phyloP scores from a whole-genome alignment of 2,113 vertebrate genomes.

The Hydropotes inermis region DNA sequence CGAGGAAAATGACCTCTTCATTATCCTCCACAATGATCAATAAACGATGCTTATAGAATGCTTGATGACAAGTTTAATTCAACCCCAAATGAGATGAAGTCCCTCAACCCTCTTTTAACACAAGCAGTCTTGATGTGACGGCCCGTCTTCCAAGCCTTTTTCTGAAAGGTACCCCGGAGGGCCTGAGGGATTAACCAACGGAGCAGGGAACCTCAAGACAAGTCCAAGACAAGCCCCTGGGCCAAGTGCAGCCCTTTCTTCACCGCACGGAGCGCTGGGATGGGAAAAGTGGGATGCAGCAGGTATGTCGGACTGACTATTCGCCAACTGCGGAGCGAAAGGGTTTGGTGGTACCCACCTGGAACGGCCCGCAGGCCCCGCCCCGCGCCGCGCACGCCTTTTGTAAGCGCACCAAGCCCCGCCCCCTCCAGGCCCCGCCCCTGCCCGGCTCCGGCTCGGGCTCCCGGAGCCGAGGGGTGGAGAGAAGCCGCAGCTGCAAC shows the following conservation, averaged over 20 bases:
- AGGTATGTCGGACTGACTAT: rapidly evolving
- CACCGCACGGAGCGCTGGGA: rapidly evolving
- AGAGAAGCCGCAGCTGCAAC: slow-evolving; percentile 44
- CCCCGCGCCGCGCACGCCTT: neutral
- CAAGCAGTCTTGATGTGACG: neutral
- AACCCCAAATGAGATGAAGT: neutral
- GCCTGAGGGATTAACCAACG: neutral
- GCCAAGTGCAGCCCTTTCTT: neutral
- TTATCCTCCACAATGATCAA: neutral
- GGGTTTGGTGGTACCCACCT: rapidly evolving
- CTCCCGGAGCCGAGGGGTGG: neutral
- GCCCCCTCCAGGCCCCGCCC: slow-evolving; percentile 19
- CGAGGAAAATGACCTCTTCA: neutral
- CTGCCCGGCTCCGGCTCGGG: neutral
- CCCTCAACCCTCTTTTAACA: neutral
- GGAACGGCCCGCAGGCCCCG: neutral
- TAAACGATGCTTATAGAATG: neutral
- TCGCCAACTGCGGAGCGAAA: rapidly evolving
- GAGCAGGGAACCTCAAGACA: neutral
- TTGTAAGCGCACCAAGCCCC: neutral
- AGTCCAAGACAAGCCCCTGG: neutral
- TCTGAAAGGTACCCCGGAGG: neutral
- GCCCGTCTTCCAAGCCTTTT: neutral
- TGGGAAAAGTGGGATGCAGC: rapidly evolving
- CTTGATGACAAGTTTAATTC: neutral